Evolutionary conservation across 2,113 vertebrate genomes (phyloP), one percentile per base, ranked within the genome.

Genomic region (Cynoglossus semilaevis): DNA sequence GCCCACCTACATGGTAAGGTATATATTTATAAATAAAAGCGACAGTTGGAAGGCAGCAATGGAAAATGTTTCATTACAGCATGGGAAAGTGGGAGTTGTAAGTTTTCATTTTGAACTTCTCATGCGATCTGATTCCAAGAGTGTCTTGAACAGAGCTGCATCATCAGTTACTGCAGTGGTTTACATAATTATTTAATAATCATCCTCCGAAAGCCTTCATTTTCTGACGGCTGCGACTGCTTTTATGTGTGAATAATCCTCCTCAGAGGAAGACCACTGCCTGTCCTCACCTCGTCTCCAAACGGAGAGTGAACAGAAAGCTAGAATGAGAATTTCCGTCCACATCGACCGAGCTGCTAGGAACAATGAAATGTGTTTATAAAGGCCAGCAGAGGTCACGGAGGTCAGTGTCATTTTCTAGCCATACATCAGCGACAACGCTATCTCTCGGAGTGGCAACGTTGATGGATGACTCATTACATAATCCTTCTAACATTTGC

Each of bases 401-500:
- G 48, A 43, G 40, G 51, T 14, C 16, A 45, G 62, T 66, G 44
- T 77, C 40, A 63, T 72, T 62, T 63, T 50, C 43, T 74, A 58
- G 15, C 53, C 56, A 37, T 15, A 10, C 51, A 62, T 70, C 75
- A 79, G 71, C 63, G 56, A 71, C 73, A 74, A 61, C 65, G 37
- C 57, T 62, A 63, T 57, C 62, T 70, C 58, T 58, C 34, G 38
- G 55, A 43, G 53, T 16, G 67, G 51, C 16, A 58, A 60, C 63
- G 56, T 29, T 40, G 43, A 70, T 76, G 82, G 57, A 75, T 67
- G 61, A 76, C 67, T 62, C 65, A 70, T 78, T 81, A 60, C 50
- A 60, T 83, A 81, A 84, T 74, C 71, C 54, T 53, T 36, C 22
- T 61, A 71, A 76, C 78, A 79, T 76, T 59, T 63, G 66, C 73